phyloP scores from a whole-genome alignment of 2,888 invertebrate species.

The Nemapogon koenigi region DNA sequence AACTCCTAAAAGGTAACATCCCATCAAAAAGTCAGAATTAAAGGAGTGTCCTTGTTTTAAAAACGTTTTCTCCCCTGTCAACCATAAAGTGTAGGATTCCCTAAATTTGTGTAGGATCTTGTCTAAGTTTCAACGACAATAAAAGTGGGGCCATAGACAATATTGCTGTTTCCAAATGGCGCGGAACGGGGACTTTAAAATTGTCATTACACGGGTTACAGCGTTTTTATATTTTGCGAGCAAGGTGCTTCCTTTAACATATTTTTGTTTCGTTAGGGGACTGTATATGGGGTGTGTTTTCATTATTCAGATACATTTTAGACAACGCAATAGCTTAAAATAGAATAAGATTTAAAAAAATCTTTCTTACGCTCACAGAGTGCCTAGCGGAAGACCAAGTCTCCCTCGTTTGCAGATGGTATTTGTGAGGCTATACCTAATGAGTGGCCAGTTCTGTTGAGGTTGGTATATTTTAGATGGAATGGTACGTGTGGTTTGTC shows the following conservation, averaged over 20 bases:
- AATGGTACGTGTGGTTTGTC: no score
- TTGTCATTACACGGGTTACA: conserved; percentile 54
- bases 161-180: conserved; percentile 45
- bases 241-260: conserved; percentile 44
- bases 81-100: conserved; percentile 8
- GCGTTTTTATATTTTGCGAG: conserved; percentile 44
- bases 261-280: conserved; percentile 25
- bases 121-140: no score
- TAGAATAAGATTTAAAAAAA: neutral
- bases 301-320: neutral
- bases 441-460: no score
- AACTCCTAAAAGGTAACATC: conserved; percentile 1
- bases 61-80: conserved; percentile 1
- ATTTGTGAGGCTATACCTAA: no score
- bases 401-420: no score
- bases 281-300: conserved; percentile 25
- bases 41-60: conserved; percentile 3
- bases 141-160: conserved; percentile 59
- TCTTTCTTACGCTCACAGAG: no score
- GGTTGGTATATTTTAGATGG: no score
- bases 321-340: no score
- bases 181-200: conserved; percentile 50
- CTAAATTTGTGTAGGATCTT: no score
- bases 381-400: neutral
- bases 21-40: conserved; percentile 8